A percentile compares a stretch with the other conserved stretches of the same genome.
These are phyloP conservation scores for Heliconius hewitsoni DNA, from an alignment of 1,140 invertebrate species.

Conservation along the genomic window DNA sequence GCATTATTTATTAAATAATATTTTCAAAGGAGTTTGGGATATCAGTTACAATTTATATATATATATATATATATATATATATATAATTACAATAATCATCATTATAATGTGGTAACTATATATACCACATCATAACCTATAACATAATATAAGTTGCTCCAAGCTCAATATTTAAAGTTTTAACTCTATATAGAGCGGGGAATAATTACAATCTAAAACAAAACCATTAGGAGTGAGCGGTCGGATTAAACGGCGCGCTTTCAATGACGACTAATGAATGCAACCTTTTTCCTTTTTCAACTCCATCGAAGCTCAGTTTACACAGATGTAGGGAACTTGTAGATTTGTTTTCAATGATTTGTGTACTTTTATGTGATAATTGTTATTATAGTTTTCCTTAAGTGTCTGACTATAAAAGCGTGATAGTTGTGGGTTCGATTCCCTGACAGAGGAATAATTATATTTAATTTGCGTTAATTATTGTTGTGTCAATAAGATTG, in stretches of 20 bases:
- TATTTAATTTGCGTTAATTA: too few species aligned
- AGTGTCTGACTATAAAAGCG: too few species aligned
- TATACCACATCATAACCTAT: background rate
- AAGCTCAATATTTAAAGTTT: background rate
- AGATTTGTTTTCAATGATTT: background rate
- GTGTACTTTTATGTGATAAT: background rate
- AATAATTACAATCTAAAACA: slow-evolving; percentile 49
- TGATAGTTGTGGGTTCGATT: too few species aligned
- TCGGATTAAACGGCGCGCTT: slow-evolving; percentile 58
- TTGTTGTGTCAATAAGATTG: too few species aligned
- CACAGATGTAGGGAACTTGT: slow-evolving; percentile 1
- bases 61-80: too few species aligned
- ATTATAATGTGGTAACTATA: too few species aligned
- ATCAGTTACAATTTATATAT: too few species aligned
- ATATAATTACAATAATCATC: too few species aligned
- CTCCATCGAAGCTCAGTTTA: slow-evolving; percentile 1
- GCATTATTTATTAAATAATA: too few species aligned
- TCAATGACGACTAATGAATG: slow-evolving; percentile 74
- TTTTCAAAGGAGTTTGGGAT: too few species aligned
- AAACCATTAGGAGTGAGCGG: slow-evolving; percentile 41
- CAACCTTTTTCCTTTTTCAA: slow-evolving; percentile 38
- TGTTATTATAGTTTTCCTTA: background rate
- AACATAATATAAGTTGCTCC: background rate
- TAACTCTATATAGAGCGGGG: background rate
- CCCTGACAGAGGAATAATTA: too few species aligned